These are phyloP conservation scores for Hydropsyche tenuis DNA, from an alignment of 1,140 invertebrate species.

Conservation along the genomic window DNA sequence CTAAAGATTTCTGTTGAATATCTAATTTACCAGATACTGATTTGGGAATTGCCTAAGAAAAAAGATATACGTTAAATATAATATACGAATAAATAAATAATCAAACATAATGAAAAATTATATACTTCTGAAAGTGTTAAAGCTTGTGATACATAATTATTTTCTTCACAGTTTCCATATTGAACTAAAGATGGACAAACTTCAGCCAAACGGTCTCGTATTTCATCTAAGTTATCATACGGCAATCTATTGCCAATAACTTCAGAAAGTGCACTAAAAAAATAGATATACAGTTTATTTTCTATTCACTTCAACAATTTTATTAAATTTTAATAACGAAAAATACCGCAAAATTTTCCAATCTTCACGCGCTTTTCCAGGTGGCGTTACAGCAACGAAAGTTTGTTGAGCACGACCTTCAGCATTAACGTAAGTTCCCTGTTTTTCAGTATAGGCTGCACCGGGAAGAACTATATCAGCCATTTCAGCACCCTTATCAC, in stretches of 20 bases:
- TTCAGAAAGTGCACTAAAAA: conserved; percentile 68
- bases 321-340: no score
- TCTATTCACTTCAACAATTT: no score
- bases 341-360: conserved; percentile 93
- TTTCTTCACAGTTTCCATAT: conserved; percentile 83
- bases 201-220: conserved; percentile 82
- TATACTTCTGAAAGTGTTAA: conserved; percentile 62
- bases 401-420: conserved; percentile 98
- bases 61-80: not conserved
- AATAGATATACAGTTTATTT: not conserved
- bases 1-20: conserved; percentile 80
- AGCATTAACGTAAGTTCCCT: conserved; percentile 95
- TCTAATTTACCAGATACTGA: conserved; percentile 69
- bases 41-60: conserved; percentile 64
- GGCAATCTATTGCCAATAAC: conserved; percentile 83
- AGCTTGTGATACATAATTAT: conserved; percentile 84
- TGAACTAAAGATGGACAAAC: conserved; percentile 88
- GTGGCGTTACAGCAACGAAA: conserved; percentile 87
- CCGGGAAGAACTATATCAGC: conserved; percentile 95
- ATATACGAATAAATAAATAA: not conserved
- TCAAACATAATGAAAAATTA: conserved; percentile 11
- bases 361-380: conserved; percentile 92
- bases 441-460: conserved; percentile 98
- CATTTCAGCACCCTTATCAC: conserved; percentile 89
- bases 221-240: conserved; percentile 87